Evolutionary conservation across 2,797 vertebrate genomes (phyloP), one percentile per base, ranked within the genome.

Genomic region (Lithobates pipiens): DNA sequence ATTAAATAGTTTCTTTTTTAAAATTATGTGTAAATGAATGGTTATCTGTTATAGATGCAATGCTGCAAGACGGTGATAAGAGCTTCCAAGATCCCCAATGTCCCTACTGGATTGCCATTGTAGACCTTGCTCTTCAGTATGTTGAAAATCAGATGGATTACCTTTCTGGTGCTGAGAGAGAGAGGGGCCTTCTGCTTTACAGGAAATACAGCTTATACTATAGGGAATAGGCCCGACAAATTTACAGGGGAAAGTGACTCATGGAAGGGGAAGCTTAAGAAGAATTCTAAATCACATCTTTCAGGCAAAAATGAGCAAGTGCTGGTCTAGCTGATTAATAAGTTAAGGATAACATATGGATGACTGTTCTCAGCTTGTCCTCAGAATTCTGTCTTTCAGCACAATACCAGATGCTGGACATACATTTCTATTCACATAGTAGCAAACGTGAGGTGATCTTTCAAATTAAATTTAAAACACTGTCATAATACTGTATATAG

Each of bases 261-360:
- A 83, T 67, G 42, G 72, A 83, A 32, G 61, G 84, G 77, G 39
- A 77, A 86, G 70, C 80, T 36, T 25, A 74, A 86, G 89, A 88
- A 44, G 0, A 15, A 67, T 21, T 23, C 13, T 0, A 65, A 87
- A 87, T 61, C 67, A 83, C 34, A 72, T 25, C 34, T 82, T 67
- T 69, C 57, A 71, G 39, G 5, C 21, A 25, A 39, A 67, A 81
- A 83, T 91, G 88, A 86, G 86, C 89, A 90, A 87, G 88, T 90
- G 90, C 90, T 70, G 76, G 88, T 88, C 27, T 44, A 54, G 71
- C 86, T 94, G 93, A 95, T 93, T 92, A 92, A 94, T 91, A 88
- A 93, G 89, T 93, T 92, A 82, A 78, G 85, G 94, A 93, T 95
- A 94, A 95, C 86, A 92, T 81, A 89, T 89, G 90, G 90, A 92